phyloP scores from a whole-genome alignment of 2,797 vertebrate species.

The Urosaurus nigricauda region DNA sequence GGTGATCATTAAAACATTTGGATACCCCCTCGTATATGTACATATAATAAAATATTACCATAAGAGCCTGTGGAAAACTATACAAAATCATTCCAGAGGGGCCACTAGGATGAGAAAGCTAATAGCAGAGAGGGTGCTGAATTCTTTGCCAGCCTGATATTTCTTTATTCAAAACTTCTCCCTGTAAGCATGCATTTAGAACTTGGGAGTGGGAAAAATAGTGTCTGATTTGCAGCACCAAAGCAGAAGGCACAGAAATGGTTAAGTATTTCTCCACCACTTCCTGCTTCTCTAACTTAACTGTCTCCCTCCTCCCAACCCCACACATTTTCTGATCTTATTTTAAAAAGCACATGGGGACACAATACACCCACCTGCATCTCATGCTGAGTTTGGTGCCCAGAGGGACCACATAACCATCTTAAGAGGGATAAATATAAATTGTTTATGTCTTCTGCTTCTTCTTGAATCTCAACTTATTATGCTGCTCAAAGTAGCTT shows the following conservation, averaged over 20 bases:
- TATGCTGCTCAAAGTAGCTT: background rate
- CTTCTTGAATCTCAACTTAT: background rate
- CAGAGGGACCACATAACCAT: background rate
- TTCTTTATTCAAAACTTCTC: background rate
- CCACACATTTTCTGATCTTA: background rate
- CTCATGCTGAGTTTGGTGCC: background rate
- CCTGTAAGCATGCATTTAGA: background rate
- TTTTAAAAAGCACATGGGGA: background rate
- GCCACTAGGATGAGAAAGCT: background rate
- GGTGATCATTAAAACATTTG: no score
- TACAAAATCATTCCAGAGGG: background rate
- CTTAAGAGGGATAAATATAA: background rate
- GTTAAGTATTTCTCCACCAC: background rate
- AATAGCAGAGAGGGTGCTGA: background rate
- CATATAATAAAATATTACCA: no score
- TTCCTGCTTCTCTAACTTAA: background rate
- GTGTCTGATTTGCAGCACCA: background rate
- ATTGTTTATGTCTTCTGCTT: background rate
- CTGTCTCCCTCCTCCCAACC: background rate
- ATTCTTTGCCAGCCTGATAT: background rate
- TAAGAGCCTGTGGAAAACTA: background rate
- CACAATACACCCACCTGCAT: background rate
- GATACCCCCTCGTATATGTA: no score
- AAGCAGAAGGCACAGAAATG: background rate
- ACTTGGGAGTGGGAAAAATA: background rate